phyloP scores from a whole-genome alignment of 2,113 vertebrate species.

The Mungos mungo region DNA sequence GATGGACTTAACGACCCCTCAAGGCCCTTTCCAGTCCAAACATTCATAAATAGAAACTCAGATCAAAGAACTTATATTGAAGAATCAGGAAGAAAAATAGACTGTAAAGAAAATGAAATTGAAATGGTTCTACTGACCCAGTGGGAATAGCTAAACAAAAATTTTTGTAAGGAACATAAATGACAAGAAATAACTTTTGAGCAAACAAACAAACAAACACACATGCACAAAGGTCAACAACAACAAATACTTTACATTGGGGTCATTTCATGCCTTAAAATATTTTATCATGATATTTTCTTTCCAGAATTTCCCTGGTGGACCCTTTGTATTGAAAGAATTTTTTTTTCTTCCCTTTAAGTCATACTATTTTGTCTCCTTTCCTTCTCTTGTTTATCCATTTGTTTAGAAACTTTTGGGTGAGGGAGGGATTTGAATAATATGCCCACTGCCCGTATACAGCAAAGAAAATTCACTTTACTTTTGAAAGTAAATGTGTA shows the following conservation, averaged over 20 bases:
- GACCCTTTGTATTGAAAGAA: conserved; percentile 61
- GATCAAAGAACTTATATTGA: conserved; percentile 63
- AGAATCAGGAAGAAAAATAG: conserved; percentile 66
- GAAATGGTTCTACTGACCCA: conserved; percentile 52
- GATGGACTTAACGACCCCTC: conserved; percentile 23
- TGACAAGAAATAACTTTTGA: conserved; percentile 63
- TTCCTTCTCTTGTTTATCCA: conserved; percentile 60
- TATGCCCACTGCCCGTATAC: not conserved
- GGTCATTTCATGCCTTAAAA: conserved; percentile 63
- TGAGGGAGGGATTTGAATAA: not conserved
- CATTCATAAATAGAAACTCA: conserved; percentile 54
- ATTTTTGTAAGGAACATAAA: conserved; percentile 32
- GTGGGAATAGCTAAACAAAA: conserved; percentile 52
- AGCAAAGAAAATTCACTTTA: conserved; percentile 59
- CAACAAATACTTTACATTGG: conserved; percentile 58
- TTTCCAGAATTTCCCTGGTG: conserved; percentile 51
- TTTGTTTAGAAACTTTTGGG: conserved; percentile 59
- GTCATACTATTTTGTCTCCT: conserved; percentile 51
- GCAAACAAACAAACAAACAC: not conserved
- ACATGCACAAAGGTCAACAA: not conserved
- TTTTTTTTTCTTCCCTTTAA: conserved; percentile 39
- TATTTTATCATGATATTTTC: conserved; percentile 69
- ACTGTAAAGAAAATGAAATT: conserved; percentile 71
- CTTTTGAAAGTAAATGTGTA: conserved; percentile 54
- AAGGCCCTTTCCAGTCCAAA: conserved; percentile 49